A percentile compares a stretch with the other conserved stretches of the same genome.
These are phyloP conservation scores for Clarias fuscus DNA, from an alignment of 2,797 vertebrate species.

Conservation along the genomic window DNA sequence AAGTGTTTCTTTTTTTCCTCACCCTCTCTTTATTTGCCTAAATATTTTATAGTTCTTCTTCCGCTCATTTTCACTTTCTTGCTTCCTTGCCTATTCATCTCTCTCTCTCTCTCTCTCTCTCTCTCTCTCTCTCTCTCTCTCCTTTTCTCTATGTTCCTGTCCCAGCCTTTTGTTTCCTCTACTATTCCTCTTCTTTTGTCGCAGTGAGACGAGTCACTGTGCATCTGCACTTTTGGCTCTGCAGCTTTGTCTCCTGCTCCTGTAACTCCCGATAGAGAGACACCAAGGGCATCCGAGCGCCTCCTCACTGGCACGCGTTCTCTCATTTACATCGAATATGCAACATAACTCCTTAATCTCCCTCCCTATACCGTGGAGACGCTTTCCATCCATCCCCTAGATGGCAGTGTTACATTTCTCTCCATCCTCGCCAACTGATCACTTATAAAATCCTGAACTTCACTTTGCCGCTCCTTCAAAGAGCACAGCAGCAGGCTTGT, in stretches of 20 bases:
- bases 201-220: slow-evolving; percentile 25
- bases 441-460: background rate
- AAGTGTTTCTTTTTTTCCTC: background rate
- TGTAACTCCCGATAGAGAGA: slow-evolving; percentile 38
- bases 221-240: slow-evolving; percentile 34
- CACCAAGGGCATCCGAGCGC: slow-evolving; percentile 44
- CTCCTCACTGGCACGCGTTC: slow-evolving; percentile 37
- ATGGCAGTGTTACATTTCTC: slow-evolving; percentile 52
- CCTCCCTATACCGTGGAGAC: background rate
- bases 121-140: background rate
- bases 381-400: slow-evolving; percentile 22
- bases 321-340: slow-evolving; percentile 46
- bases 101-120: background rate
- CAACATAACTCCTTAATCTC: slow-evolving; percentile 19
- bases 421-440: background rate
- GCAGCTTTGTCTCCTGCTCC: slow-evolving; percentile 33
- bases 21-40: too few relatives aligned
- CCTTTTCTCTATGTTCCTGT: background rate
- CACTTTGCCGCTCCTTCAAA: slow-evolving; percentile 10
- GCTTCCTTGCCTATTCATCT: background rate
- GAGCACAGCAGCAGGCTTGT: slow-evolving; percentile 7
- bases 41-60: slow-evolving; percentile 1
- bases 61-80: background rate
- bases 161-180: background rate
- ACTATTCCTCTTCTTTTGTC: slow-evolving; percentile 13